Evolutionary conservation across 1,140 invertebrate species (phyloP).

Genomic region (Tribolium madens): DNA sequence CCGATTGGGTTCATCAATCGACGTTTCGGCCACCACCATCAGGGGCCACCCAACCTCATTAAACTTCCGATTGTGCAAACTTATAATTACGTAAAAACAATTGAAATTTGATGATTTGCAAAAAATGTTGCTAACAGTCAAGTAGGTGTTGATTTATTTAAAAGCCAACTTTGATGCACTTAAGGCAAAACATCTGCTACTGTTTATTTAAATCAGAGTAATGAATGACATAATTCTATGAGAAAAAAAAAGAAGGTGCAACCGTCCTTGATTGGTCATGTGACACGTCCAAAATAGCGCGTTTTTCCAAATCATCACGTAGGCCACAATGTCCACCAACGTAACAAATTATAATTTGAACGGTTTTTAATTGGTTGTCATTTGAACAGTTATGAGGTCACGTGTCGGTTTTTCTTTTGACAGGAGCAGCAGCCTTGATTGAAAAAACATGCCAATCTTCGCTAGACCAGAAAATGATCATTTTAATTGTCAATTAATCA

Average conservation of each 20-base stretch:
- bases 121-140: not conserved
- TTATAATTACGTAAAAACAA: too few species aligned
- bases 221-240: not conserved
- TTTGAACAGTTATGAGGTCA: conserved; percentile 10
- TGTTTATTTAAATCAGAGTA: conserved; percentile 13
- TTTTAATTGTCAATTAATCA: conserved; percentile 28
- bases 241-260: not conserved
- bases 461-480: conserved; percentile 15
- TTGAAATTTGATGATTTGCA: not conserved
- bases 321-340: conserved; percentile 7
- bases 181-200: conserved; percentile 29
- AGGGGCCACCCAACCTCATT: not conserved
- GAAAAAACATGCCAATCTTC: not conserved
- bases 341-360: conserved; percentile 10
- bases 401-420: conserved; percentile 11
- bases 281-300: not conserved
- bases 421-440: not conserved
- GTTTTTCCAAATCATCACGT: conserved; percentile 4
- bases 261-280: not conserved
- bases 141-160: conserved; percentile 20
- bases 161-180: conserved; percentile 10
- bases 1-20: not conserved
- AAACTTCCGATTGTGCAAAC: too few species aligned
- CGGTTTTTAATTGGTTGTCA: conserved; percentile 24
- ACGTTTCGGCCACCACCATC: not conserved